Percentiles rank a stretch among this genome's conserved stretches.
These are phyloP conservation scores for Ditylenchus weischeri DNA, from an alignment of 2,888 invertebrate species.

Conservation along the genomic window DNA sequence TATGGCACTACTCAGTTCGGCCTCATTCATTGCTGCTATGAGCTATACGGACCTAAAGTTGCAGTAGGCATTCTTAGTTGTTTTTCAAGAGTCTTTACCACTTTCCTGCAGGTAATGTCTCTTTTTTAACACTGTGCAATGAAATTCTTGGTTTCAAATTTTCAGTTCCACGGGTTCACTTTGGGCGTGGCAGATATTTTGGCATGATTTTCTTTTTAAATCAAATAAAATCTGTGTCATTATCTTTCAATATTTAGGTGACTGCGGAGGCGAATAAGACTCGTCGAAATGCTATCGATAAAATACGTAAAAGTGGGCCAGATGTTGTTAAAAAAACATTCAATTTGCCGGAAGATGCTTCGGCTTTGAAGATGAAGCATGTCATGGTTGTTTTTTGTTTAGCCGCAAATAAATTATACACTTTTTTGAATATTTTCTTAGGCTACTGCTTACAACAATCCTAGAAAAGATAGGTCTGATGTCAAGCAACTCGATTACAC, in stretches of 20 bases:
- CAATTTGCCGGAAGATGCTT: slow-evolving; percentile 66
- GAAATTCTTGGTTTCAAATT: slow-evolving; percentile 8
- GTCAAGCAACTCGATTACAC: slow-evolving; percentile 76
- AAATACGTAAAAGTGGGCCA: slow-evolving; percentile 51
- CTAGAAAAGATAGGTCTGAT: slow-evolving; percentile 60
- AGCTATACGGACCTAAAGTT: slow-evolving; percentile 84
- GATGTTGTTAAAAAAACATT: slow-evolving; percentile 62
- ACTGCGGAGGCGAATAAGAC: slow-evolving; percentile 70
- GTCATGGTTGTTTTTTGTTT: slow-evolving; percentile 26
- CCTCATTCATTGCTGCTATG: slow-evolving; percentile 88
- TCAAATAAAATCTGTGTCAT: neutral
- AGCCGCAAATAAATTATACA: too few relatives aligned
- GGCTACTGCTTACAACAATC: slow-evolving; percentile 55
- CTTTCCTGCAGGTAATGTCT: slow-evolving; percentile 72
- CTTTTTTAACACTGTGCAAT: neutral
- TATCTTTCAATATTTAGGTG: slow-evolving; percentile 73
- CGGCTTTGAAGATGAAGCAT: slow-evolving; percentile 60
- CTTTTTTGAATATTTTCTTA: too few relatives aligned
- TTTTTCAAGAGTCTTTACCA: slow-evolving; percentile 85
- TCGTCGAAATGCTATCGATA: slow-evolving; percentile 62
- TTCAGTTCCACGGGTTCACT: slow-evolving; percentile 76
- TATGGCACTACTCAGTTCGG: slow-evolving; percentile 92
- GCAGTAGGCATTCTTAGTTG: slow-evolving; percentile 80
- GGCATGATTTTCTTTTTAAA: neutral
- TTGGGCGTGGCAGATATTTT: slow-evolving; percentile 76